Conservation (phyloP, 2,888 invertebrate species). For the Habrosyne pyritoides region DNA sequence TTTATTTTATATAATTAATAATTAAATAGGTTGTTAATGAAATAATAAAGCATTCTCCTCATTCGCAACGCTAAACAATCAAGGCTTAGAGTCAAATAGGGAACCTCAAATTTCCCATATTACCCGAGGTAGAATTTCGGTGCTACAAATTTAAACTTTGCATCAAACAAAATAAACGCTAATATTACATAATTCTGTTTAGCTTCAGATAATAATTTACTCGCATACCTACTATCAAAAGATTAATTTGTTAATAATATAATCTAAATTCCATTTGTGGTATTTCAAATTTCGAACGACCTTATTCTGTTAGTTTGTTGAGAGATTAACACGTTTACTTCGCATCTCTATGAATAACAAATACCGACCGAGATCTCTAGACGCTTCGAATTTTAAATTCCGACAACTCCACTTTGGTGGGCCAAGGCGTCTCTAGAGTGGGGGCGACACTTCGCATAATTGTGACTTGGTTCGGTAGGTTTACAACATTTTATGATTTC, state of each 20-base stretch:
- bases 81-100: not conserved
- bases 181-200: not conserved
- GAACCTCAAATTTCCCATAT: not conserved
- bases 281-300: not conserved
- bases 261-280: not conserved
- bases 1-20: too few relatives aligned
- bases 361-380: not conserved
- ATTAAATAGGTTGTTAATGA: too few relatives aligned
- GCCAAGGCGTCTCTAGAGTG: not conserved
- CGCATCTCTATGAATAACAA: constrained; percentile 4
- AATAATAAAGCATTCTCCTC: too few relatives aligned
- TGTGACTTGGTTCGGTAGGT: not conserved
- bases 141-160: not conserved
- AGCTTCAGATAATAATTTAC: not conserved
- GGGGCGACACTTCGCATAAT: not conserved
- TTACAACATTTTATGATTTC: not conserved
- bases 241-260: not conserved
- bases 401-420: not conserved
- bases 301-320: constrained; percentile 1
- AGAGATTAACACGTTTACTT: constrained; percentile 1
- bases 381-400: constrained; percentile 2
- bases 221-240: not conserved
- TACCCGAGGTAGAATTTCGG: not conserved
- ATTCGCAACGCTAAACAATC: too few relatives aligned
- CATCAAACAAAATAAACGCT: not conserved